These are phyloP conservation scores for Calonectris borealis DNA, from an alignment of 2,113 vertebrate genomes.

Conservation along the genomic window DNA sequence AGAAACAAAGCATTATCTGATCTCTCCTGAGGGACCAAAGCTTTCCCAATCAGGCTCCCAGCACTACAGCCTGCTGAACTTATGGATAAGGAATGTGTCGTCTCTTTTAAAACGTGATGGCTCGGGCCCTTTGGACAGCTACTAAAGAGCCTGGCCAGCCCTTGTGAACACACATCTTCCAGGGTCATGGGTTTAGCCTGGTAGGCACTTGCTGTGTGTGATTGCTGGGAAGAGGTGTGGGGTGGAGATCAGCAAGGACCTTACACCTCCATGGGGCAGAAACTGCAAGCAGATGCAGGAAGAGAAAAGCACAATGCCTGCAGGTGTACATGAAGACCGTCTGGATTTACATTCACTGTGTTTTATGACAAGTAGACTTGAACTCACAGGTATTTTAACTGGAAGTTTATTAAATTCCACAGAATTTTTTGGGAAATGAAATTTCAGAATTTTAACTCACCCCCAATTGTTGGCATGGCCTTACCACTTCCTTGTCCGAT, in stretches of 20 bases:
- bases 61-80: fast-evolving
- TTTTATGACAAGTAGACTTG: neutral
- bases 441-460: neutral
- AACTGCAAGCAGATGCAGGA: neutral
- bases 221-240: neutral
- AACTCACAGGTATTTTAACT: neutral
- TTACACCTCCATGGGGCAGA: neutral
- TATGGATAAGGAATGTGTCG: neutral
- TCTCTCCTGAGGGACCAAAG: neutral
- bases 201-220: neutral
- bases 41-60: neutral
- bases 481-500: neutral
- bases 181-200: neutral
- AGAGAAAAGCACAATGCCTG: neutral
- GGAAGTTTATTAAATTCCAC: neutral
- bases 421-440: neutral
- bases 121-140: neutral
- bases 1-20: neutral
- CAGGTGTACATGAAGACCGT: neutral
- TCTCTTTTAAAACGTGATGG: neutral
- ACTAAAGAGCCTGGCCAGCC: neutral
- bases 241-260: neutral
- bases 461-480: neutral
- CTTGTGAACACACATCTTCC: neutral
- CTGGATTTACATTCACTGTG: neutral